Evolutionary conservation across 2,888 invertebrate species (phyloP).

Genomic region (Cosmopolites sordidus): DNA sequence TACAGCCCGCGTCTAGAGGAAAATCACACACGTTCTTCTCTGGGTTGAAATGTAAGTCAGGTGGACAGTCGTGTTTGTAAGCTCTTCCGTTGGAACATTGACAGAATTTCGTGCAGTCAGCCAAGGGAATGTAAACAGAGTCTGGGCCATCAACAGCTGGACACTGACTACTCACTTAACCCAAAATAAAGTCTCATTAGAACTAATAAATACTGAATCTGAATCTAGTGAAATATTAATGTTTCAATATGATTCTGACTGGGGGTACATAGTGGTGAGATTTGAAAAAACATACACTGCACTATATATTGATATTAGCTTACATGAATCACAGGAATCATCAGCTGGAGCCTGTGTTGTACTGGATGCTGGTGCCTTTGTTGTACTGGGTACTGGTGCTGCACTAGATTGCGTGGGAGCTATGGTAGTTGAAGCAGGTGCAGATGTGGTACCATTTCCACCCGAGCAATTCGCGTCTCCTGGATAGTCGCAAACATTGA

Average conservation of each 20-base stretch:
- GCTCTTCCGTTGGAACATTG: conserved; percentile 30
- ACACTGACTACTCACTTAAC: conserved; percentile 10
- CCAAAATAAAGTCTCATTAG: no score
- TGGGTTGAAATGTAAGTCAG: conserved; percentile 30
- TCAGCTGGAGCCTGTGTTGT: not conserved
- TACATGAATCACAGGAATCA: not conserved
- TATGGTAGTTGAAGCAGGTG: no score
- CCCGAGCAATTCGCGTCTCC: conserved; percentile 29
- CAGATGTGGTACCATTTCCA: conserved; percentile 14
- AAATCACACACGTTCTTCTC: conserved; percentile 31
- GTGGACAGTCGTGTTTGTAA: conserved; percentile 29
- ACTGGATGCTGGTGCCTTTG: no score
- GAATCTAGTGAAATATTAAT: no score
- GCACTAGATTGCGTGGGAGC: no score
- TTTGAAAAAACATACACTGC: no score
- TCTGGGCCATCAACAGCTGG: conserved; percentile 21
- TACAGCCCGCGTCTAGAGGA: conserved; percentile 31
- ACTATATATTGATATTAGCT: no score
- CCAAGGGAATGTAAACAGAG: conserved; percentile 25
- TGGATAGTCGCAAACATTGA: conserved; percentile 33
- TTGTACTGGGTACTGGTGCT: not conserved
- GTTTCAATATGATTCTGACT: no score
- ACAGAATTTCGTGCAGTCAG: conserved; percentile 29
- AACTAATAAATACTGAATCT: no score
- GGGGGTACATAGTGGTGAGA: no score